Evolutionary conservation across 2,888 invertebrate species (phyloP).

Genomic region (Phlogophora meticulosa): DNA sequence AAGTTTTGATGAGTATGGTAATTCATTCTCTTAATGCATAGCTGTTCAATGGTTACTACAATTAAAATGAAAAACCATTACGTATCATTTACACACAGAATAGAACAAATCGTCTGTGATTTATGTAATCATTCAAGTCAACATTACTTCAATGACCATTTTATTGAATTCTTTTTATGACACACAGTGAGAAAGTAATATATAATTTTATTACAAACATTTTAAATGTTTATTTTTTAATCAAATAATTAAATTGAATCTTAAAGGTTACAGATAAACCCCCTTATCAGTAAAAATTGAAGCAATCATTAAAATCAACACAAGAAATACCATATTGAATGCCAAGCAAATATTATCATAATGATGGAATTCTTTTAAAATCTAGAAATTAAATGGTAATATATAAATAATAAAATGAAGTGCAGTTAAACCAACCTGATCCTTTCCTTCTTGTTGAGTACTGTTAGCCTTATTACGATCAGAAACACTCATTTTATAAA

Average conservation of each 20-base stretch:
- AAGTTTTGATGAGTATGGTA: neutral
- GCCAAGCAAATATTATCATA: conserved; percentile 13
- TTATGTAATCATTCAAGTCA: conserved; percentile 4
- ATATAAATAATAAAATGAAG: neutral
- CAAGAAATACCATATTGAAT: neutral
- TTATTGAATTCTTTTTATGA: conserved; percentile 2
- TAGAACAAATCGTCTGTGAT: conserved; percentile 15
- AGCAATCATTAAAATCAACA: neutral
- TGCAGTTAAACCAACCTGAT: conserved; percentile 74
- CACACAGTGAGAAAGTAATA: conserved; percentile 1
- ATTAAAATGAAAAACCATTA: neutral
- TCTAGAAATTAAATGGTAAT: neutral
- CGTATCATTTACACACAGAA: neutral
- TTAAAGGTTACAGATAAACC: neutral
- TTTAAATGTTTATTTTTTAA: neutral
- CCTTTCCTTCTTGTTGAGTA: conserved; percentile 62
- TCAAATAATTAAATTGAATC: neutral
- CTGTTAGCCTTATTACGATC: conserved; percentile 65
- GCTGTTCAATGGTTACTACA: neutral
- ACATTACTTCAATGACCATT: neutral
- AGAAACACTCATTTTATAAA: conserved; percentile 74
- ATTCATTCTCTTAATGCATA: neutral
- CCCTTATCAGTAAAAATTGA: neutral
- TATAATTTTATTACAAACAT: neutral
- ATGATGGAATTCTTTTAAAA: conserved; percentile 7